Base-by-base conservation (phyloP, 2,797 vertebrate species). In the Aldrovandia affinis region DNA sequence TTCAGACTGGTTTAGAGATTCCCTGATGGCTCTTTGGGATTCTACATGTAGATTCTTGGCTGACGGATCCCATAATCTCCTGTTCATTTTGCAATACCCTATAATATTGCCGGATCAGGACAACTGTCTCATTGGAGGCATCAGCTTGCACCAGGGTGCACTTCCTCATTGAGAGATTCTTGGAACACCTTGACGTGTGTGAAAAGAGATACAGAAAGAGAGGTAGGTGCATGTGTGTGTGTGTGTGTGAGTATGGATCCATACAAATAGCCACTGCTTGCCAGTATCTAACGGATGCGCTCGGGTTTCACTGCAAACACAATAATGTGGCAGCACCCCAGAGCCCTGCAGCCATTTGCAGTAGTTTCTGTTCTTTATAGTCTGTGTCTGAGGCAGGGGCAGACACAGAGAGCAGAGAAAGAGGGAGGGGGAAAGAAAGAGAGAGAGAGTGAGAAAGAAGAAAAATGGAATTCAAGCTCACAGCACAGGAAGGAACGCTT, bases 361-460 rank as follows among this genome's bases (percentile, higher is more conserved):
- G 77, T 63, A 42, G 15, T 70, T 54, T 2, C n/a, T 68, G 78
- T 80, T 80, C 30, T 55, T 30, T 42, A 80, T 25, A 42, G 75
- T 25, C 55, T 83, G 15, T 22, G 42, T 36, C 44, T 55, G 20
- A 55, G 78, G 33, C 78, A 68, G 44, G 61, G 54, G 44, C 2
- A 33, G 14, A 50, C 47, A 61, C 14, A 63, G 1, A 63, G 59
- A 63, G 22, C n/a, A 57, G 55, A 59, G 54, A 59, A 50, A 22
- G 81, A 2, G 50, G 55, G 81, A 36, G 28, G 2, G 82, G 44
- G 54, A 30, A 73, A 12, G n/a, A 7, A 28, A 55, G 15, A 61
- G 82, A n/a, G 7, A 61, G 54, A 30, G 12, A 30, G 82, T 61
- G 10, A 47, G 44, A 47, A 8, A 5, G 22, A 22, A 42, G 33